Conservation (phyloP, 2,888 invertebrate genomes). For the Bedellia somnulentella region DNA sequence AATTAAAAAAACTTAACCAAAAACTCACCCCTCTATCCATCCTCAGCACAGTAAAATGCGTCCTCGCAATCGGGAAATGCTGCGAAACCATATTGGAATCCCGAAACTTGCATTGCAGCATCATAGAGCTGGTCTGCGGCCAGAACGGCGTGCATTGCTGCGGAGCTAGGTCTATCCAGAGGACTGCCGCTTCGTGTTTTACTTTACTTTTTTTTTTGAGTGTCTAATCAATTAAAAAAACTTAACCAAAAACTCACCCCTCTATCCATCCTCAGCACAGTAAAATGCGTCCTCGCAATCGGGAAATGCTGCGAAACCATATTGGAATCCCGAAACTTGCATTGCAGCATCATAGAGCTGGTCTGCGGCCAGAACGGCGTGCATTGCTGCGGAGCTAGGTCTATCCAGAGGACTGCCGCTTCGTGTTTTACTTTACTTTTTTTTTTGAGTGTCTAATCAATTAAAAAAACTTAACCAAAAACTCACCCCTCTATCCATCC, state of each 20-base stretch:
- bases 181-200: slow-evolving; percentile 80
- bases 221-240: too few relatives aligned
- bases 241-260: slow-evolving; percentile 76
- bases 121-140: slow-evolving; percentile 81
- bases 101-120: slow-evolving; percentile 77
- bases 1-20: too few relatives aligned
- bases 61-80: slow-evolving; percentile 70
- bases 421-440: too few relatives aligned
- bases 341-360: slow-evolving; percentile 77
- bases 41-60: slow-evolving; percentile 73
- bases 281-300: slow-evolving; percentile 68
- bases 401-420: slow-evolving; percentile 81
- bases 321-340: slow-evolving; percentile 75
- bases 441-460: too few relatives aligned
- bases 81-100: slow-evolving; percentile 77
- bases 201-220: too few relatives aligned
- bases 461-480: too few relatives aligned
- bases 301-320: slow-evolving; percentile 77
- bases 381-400: slow-evolving; percentile 70
- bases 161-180: slow-evolving; percentile 77
- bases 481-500: slow-evolving; percentile 82
- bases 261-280: slow-evolving; percentile 80
- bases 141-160: slow-evolving; percentile 75
- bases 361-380: slow-evolving; percentile 82
- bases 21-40: slow-evolving; percentile 81